These are phyloP conservation scores for Rousettus leschenaultii DNA, from an alignment of 2,113 vertebrate genomes.

Conservation along the genomic window DNA sequence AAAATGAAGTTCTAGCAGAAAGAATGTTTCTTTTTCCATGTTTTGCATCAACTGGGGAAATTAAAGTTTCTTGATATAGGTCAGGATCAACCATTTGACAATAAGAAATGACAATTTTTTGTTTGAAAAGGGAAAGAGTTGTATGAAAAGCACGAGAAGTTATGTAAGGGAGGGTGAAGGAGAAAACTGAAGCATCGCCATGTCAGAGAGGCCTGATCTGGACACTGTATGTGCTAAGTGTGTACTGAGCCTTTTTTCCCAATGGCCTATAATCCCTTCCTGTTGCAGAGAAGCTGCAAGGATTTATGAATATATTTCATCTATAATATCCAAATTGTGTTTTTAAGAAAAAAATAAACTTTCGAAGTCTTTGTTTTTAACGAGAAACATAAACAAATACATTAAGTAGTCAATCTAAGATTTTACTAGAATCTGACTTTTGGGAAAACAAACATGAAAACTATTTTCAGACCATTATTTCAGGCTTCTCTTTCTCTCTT, in stretches of 20 bases:
- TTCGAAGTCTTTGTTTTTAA: neutral
- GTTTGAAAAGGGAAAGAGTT: conserved; percentile 31
- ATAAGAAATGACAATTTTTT: conserved; percentile 57
- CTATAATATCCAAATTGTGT: neutral
- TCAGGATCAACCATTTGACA: conserved; percentile 60
- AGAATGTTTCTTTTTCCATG: conserved; percentile 54
- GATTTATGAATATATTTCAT: neutral
- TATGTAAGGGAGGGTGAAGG: conserved; percentile 46
- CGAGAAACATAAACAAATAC: neutral
- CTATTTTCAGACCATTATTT: neutral
- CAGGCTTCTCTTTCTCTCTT: neutral
- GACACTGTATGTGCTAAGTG: neutral
- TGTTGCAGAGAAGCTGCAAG: neutral
- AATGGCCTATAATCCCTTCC: accelerated
- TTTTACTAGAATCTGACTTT: neutral
- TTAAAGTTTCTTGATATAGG: conserved; percentile 56
- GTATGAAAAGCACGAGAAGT: conserved; percentile 56
- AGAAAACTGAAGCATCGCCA: conserved; percentile 52
- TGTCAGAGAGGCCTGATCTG: conserved; percentile 49
- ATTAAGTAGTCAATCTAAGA: neutral
- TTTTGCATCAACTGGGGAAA: neutral
- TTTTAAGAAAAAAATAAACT: neutral
- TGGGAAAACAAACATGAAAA: neutral
- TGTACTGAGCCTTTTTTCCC: neutral
- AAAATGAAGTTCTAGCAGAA: conserved; percentile 66